Evolutionary conservation across 2,888 invertebrate genomes (phyloP), one percentile per base, ranked within the genome.

Genomic region (Anthoptus insignis): DNA sequence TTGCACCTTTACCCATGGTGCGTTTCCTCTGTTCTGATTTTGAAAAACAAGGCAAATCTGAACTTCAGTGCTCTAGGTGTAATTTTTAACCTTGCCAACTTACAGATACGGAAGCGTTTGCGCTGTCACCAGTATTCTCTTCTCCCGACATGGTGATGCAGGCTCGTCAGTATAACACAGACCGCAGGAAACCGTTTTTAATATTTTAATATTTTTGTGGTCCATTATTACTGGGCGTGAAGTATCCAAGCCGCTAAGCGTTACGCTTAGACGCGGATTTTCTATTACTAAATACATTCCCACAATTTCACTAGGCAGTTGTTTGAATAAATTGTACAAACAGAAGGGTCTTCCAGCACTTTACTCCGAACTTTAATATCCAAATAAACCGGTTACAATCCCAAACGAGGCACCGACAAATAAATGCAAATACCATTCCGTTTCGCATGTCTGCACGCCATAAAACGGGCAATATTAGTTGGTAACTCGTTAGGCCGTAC

Each of bases 361-460:
- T 63, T 52, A 42, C 53, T 19, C 63, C 39, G 56, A 56, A 63
- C 63, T 56, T 63, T 63, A 63, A 56, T 63, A 63, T 49, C 34
- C 37, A 56, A 63, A 63, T 56, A 56, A 56, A 63, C 54, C 72
- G 69, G 71, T 73, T 72, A 61, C 71, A 72, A 72, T 71, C 68
- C 70, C 65, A 69, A 76, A 74, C 73, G 72, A 68, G 73, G 63
- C 69, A 69, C 63, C 67, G 76, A 76, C 76, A 76, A 78, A 79
- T 75, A 78, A 77, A 77, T 78, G 76, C 78, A 76, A 79, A 80
- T 76, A 77, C 69, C 67, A 69, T 74, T 72, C 69, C 73, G 76
- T 76, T 75, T 81, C 75, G 79, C 82, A 78, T 82, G 83, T 79
- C 79, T 74, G 76, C 76, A 73, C 74, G 75, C 76, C 76, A 78